These are phyloP conservation scores for Polyploca ridens DNA, from an alignment of 2,888 invertebrate genomes.

Conservation along the genomic window DNA sequence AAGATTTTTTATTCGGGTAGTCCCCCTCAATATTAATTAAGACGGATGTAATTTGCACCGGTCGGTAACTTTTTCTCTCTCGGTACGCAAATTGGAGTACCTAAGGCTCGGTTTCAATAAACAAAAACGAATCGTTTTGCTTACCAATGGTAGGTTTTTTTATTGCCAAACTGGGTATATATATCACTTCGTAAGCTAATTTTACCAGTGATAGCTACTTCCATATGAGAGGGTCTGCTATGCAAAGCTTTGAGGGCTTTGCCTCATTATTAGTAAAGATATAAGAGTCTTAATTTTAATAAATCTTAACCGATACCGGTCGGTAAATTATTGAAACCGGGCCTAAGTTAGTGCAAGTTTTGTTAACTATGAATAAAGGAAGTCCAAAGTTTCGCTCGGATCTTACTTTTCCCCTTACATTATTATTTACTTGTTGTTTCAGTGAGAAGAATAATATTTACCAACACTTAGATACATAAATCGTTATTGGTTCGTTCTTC, in stretches of 20 bases:
- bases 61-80: slow-evolving; percentile 42
- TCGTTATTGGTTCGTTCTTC: slow-evolving; percentile 12
- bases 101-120: too few relatives aligned
- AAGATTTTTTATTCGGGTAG: background rate
- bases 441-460: slow-evolving; percentile 29
- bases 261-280: too few relatives aligned
- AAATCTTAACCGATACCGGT: too few relatives aligned
- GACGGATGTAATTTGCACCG: slow-evolving; percentile 44
- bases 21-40: slow-evolving; percentile 27
- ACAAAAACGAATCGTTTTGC: too few relatives aligned
- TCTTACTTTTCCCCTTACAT: slow-evolving; percentile 28
- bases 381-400: slow-evolving; percentile 31
- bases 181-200: too few relatives aligned
- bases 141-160: too few relatives aligned
- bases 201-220: too few relatives aligned
- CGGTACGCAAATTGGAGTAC: slow-evolving; percentile 50
- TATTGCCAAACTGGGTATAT: too few relatives aligned
- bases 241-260: too few relatives aligned
- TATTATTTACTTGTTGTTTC: slow-evolving; percentile 42
- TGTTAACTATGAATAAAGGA: slow-evolving; percentile 52
- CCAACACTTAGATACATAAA: slow-evolving; percentile 17
- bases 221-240: too few relatives aligned
- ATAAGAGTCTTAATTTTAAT: too few relatives aligned
- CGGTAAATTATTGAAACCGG: too few relatives aligned
- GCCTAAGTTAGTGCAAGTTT: slow-evolving; percentile 53